A percentile compares a stretch with the other conserved stretches of the same genome.
These are phyloP conservation scores for Parascotia fuliginaria DNA, from an alignment of 2,888 invertebrate genomes.

Conservation along the genomic window DNA sequence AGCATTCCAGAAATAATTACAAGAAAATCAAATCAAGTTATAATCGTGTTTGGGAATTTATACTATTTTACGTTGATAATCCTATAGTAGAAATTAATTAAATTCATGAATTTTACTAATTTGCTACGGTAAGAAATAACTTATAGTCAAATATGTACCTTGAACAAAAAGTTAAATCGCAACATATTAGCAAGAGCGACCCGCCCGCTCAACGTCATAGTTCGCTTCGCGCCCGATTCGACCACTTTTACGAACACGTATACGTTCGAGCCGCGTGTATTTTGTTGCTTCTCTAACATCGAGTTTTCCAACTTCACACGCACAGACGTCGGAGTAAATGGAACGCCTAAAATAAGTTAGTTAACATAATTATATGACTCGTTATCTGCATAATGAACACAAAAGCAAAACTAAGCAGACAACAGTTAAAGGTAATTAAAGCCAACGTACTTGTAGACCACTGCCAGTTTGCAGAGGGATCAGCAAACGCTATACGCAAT, in stretches of 20 bases:
- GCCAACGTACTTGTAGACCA: constrained; percentile 70
- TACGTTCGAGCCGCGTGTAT: constrained; percentile 32
- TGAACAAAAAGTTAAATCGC: constrained; percentile 57
- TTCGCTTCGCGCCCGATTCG: constrained; percentile 49
- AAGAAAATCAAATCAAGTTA: too few relatives aligned
- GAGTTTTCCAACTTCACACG: constrained; percentile 16
- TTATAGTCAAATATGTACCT: constrained; percentile 50
- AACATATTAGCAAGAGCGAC: constrained; percentile 69
- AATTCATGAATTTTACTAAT: too few relatives aligned
- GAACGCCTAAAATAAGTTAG: constrained; percentile 57
- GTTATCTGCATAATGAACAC: too few relatives aligned
- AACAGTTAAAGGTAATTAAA: neutral
- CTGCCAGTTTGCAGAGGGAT: constrained; percentile 59
- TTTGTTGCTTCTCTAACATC: constrained; percentile 15
- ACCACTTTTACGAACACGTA: constrained; percentile 54
- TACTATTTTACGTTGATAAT: too few relatives aligned
- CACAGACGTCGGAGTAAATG: constrained; percentile 52
- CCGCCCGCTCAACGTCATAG: constrained; percentile 61
- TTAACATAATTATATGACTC: too few relatives aligned
- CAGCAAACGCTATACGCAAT: constrained; percentile 60
- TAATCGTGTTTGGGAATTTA: too few relatives aligned
- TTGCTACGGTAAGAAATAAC: too few relatives aligned
- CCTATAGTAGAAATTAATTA: too few relatives aligned
- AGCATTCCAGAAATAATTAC: too few relatives aligned
- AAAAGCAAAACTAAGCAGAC: too few relatives aligned